These are phyloP conservation scores for Athene cunicularia DNA, from an alignment of 2,113 vertebrate genomes.

Conservation along the genomic window DNA sequence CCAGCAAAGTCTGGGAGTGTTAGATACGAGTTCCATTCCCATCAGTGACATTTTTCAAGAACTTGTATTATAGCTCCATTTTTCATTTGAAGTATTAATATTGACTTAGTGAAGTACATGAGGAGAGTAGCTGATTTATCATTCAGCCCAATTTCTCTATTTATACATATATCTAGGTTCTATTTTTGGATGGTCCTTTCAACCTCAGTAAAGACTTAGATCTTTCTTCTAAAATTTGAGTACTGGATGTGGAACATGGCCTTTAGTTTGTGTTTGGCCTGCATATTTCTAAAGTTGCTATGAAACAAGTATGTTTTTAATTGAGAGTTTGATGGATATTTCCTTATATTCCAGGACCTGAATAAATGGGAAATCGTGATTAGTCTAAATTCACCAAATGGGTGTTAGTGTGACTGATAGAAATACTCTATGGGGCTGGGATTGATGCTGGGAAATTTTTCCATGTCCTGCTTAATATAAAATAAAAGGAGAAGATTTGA, in stretches of 20 bases:
- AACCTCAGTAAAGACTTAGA: neutral
- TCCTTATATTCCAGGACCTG: neutral
- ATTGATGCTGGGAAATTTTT: neutral
- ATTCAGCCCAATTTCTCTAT: neutral
- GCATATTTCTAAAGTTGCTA: neutral
- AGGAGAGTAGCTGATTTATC: neutral
- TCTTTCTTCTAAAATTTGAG: conserved; percentile 8
- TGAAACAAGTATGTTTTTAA: neutral
- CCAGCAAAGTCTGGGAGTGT: neutral
- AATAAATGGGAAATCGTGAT: neutral
- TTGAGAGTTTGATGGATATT: neutral
- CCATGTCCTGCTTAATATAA: neutral
- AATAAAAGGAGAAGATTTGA: neutral
- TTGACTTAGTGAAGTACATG: neutral
- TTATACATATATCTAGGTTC: neutral
- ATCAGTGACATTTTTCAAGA: neutral
- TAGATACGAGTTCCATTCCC: neutral
- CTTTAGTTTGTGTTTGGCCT: neutral
- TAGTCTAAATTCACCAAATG: neutral
- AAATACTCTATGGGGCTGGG: neutral
- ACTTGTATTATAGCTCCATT: neutral
- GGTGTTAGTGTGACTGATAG: neutral
- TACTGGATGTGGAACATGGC: neutral
- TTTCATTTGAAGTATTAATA: neutral
- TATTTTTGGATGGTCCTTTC: conserved; percentile 1